These are phyloP conservation scores for Archilochus colubris DNA, from an alignment of 2,113 vertebrate genomes.

Conservation along the genomic window DNA sequence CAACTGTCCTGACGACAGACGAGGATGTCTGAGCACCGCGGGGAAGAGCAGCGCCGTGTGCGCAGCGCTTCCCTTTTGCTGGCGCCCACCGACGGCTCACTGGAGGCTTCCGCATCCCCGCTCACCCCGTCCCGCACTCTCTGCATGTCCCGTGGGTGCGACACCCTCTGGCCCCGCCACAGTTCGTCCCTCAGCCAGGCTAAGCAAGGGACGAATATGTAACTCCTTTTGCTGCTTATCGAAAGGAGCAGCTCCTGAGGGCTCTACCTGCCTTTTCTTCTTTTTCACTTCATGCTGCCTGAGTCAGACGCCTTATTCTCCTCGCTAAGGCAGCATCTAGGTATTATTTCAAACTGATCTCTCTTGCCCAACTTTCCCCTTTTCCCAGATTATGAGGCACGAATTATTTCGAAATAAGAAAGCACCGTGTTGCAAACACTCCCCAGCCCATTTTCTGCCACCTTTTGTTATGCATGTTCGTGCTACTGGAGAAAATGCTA, in stretches of 20 bases:
- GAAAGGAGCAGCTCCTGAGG: not conserved
- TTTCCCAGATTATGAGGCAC: not conserved
- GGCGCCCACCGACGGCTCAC: not conserved
- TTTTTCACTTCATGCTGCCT: not conserved
- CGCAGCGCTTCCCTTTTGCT: not conserved
- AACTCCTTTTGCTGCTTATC: not conserved
- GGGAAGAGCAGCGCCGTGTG: not conserved
- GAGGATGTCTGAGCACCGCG: not conserved
- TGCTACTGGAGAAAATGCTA: slow-evolving; percentile 22
- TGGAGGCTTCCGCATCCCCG: not conserved
- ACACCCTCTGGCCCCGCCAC: not conserved
- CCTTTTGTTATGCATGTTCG: not conserved
- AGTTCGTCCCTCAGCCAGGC: not conserved
- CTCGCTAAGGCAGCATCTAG: not conserved
- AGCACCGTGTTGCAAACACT: slow-evolving; percentile 8
- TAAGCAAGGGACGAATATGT: not conserved
- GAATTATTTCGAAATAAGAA: slow-evolving; percentile 19
- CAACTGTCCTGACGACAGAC: not conserved
- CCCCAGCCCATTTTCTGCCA: not conserved
- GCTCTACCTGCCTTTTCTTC: not conserved
- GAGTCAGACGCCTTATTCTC: not conserved
- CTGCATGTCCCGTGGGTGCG: not conserved
- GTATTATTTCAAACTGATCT: not conserved
- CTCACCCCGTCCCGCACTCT: not conserved
- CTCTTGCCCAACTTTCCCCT: not conserved